Evolutionary conservation across 1,140 invertebrate genomes (phyloP), one percentile per base, ranked within the genome.

Genomic region (Brachionus manjavacas): DNA sequence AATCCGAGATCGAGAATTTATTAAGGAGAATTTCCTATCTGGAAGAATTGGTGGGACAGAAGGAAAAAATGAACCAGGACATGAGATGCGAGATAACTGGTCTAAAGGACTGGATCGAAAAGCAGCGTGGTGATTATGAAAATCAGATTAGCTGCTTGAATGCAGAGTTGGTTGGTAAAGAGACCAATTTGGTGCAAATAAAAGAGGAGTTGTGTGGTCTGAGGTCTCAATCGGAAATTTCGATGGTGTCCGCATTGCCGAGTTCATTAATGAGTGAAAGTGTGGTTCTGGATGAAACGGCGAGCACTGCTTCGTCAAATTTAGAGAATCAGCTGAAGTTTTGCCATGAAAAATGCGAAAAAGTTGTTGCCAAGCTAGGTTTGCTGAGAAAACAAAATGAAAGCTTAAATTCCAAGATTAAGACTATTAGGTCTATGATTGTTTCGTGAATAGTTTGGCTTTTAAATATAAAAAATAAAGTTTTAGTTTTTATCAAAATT

Each of bases 341-440:
- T 76, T 76, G 72, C 31, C 72, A 76, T 76, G 72, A 76, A 49
- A 76, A 76, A 25, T 76, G 72, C 20, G 72, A 76, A 25, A 76
- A 76, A 76, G 72, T 76, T 20, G 72, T 76, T 8, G 72, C 72
- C 8, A 76, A 76, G 25, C 46, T 76, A 12, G 49, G 16, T 20
- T n/a, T 25, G 43, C 16, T 76, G 0, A 76, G 25, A 31, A 76
- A 76, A 49, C 72, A 76, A 76, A 76, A 76, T 28, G 72, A 76
- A 49, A 76, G 72, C 28, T n/a, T 76, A 14, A 76, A 76, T 49
- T 25, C 41, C 9, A 76, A 76, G 49, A 76, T 76, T 25, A 76
- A n/a, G 46, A 76, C 72, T 28, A 76, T 76, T 49, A 76, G 52
- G 43, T 76, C 72, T 14, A 76, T 76, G 72, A 76, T 76, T 43